Evolutionary conservation across 2,113 vertebrate genomes (phyloP), one percentile per base, ranked within the genome.

Genomic region (Delphinus delphis): DNA sequence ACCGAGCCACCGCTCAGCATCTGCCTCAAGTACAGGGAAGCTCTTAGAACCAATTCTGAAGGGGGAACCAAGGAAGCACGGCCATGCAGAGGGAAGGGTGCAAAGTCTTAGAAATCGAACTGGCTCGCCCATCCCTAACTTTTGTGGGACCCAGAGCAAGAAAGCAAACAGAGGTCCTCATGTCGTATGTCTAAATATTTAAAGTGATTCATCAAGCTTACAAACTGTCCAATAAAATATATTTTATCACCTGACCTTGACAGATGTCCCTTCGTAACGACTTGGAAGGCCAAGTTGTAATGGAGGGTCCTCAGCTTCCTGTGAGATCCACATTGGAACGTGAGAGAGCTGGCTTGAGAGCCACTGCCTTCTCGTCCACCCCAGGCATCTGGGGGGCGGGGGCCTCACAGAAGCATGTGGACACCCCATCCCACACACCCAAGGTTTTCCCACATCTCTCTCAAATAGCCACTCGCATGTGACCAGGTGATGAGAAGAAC

Each of bases 41-140:
- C 23, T 79, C 53, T 67, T 44, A n/a, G 26, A 79, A 70, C 41
- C 21, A 4, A 84, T 41, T 13, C 67, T 68, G 36, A 67, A 85
- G 41, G 26, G 60, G n/a, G n/a, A 62, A 65, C 5, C 58, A 18
- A 74, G 44, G 6, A 21, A 85, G 6, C 44, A 15, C 4, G 13
- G 17, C 3, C 21, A 18, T 5, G 21, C 3, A 65, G 33, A n/a
- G 0, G 8, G 11, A 63, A 79, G 0, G 41, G 31, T 7, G 4
- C 6, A 21, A 71, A 60, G 18, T n/a, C 68, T 80, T 18, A 31
- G 53, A 85, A 85, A 10, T 73, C 36, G 18, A 33, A 15, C 28
- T 60, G 41, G 33, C 62, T 55, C 8, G 36, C 20, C 23, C 31
- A 53, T 4, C 5, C 17, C 44, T 41, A 55, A 38, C 23, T 53